A percentile compares a stretch with the other conserved stretches of the same genome.
Conservation (phyloP, 30 jellyfish, hydroid and myxozoan species). For the Mastigias papua region DNA sequence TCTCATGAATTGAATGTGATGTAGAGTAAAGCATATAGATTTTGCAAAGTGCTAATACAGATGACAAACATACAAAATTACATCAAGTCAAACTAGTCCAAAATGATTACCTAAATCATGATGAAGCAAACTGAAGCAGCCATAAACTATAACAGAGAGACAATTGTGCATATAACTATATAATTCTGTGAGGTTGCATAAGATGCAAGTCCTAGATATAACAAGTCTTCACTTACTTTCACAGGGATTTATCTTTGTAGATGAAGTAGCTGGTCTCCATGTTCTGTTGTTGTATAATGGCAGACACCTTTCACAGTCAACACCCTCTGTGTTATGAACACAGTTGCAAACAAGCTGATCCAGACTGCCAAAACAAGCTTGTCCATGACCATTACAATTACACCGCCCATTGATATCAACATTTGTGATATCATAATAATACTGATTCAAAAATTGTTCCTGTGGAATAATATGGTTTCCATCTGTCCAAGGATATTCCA, state of each 20-base stretch:
- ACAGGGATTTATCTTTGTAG: conserved; percentile 73
- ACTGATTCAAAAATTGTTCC: conserved; percentile 65
- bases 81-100: too few relatives aligned
- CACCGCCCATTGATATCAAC: conserved; percentile 81
- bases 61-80: too few relatives aligned
- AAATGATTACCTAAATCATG: too few relatives aligned
- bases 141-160: too few relatives aligned
- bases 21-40: too few relatives aligned
- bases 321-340: conserved; percentile 83
- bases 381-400: conserved; percentile 93
- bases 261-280: conserved; percentile 81
- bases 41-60: too few relatives aligned
- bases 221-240: conserved; percentile 71
- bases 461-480: conserved; percentile 75
- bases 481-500: conserved; percentile 95
- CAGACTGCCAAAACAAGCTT: conserved; percentile 60
- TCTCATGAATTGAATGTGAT: too few relatives aligned
- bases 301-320: conserved; percentile 78
- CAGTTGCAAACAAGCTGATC: conserved; percentile 64
- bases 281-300: conserved; percentile 87
- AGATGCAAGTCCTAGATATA: too few relatives aligned
- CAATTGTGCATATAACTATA: too few relatives aligned
- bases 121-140: too few relatives aligned
- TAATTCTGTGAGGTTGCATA: too few relatives aligned
- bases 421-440: conserved; percentile 86